Evolutionary conservation across 2,113 vertebrate species (phyloP), one percentile per base, ranked within the genome.

Genomic region (Petromus typicus): DNA sequence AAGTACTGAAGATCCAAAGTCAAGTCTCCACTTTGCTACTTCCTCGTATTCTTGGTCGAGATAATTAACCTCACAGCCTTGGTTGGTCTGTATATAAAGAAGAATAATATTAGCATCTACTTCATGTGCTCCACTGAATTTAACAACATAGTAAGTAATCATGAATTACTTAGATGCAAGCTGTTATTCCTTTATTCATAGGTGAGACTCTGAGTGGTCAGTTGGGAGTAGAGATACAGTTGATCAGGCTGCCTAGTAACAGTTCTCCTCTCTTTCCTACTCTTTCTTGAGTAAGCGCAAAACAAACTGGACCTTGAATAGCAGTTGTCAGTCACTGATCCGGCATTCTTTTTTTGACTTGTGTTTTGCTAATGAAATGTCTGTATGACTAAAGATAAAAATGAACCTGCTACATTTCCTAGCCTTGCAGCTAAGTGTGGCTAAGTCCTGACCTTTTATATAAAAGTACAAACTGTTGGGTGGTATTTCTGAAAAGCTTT

Each of bases 301-400:
- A 66, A 71, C 67, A 81, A 75, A 40, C 67, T 85, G 90, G 27
- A 56, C 6, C 23, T 57, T 37, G 16, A 48, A 14, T 30, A n/a
- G 54, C 8, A 89, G 37, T 5, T 67, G 54, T 17, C 73, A 71
- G 3, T 23, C 86, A 69, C 11, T 69, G 57, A 78, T 61, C 14
- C 40, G 93, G 59, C 45, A 86, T 79, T 6, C 25, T 66, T 81
- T 10, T 95, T 13, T 89, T 82, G 18, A 14, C 86, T 96, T 75
- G 80, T 59, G 69, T 32, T 59, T 94, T 93, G 78, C 22, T 86
- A 86, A 51, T 61, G 78, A 83, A 92, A 93, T 89, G 10, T 11
- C 8, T 91, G 0, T 12, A 73, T 48, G 32, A 66, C 37, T 48
- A 3, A 56, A 17, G 16, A 18, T 48, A 95, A 64, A 7, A 94